These are phyloP conservation scores for Troides aeacus DNA, from an alignment of 2,888 invertebrate species.

Conservation along the genomic window DNA sequence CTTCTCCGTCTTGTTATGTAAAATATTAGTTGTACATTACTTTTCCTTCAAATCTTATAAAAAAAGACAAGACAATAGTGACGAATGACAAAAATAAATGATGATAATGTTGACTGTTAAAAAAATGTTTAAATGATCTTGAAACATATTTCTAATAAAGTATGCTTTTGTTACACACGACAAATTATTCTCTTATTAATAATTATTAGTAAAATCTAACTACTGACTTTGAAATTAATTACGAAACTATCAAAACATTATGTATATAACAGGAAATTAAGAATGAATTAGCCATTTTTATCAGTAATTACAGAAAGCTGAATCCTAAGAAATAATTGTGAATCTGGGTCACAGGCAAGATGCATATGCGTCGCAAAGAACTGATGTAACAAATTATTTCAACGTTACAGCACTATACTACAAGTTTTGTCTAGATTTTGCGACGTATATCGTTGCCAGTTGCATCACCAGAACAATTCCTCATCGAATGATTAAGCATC, in stretches of 20 bases:
- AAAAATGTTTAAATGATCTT: too few relatives aligned
- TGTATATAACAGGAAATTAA: background rate
- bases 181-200: background rate
- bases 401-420: slow-evolving; percentile 23
- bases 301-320: slow-evolving; percentile 14
- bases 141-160: too few relatives aligned
- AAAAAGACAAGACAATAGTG: too few relatives aligned
- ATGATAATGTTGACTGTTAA: too few relatives aligned
- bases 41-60: too few relatives aligned
- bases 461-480: background rate
- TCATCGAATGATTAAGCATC: background rate
- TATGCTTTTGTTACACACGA: too few relatives aligned
- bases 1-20: too few relatives aligned
- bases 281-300: slow-evolving; percentile 3
- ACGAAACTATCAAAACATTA: background rate
- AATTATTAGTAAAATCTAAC: slow-evolving; percentile 1
- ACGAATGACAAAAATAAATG: too few relatives aligned
- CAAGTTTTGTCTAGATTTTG: slow-evolving; percentile 20
- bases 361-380: slow-evolving; percentile 30
- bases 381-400: slow-evolving; percentile 32
- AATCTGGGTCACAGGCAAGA: slow-evolving; percentile 33
- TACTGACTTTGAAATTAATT: slow-evolving; percentile 1
- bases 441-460: slow-evolving; percentile 16
- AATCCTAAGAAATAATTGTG: slow-evolving; percentile 19
- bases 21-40: too few relatives aligned